Percentiles rank a stretch among this genome's conserved stretches.
Evolutionary conservation across 1,140 invertebrate species (phyloP).

Genomic region (Heliconius hewitsoni): DNA sequence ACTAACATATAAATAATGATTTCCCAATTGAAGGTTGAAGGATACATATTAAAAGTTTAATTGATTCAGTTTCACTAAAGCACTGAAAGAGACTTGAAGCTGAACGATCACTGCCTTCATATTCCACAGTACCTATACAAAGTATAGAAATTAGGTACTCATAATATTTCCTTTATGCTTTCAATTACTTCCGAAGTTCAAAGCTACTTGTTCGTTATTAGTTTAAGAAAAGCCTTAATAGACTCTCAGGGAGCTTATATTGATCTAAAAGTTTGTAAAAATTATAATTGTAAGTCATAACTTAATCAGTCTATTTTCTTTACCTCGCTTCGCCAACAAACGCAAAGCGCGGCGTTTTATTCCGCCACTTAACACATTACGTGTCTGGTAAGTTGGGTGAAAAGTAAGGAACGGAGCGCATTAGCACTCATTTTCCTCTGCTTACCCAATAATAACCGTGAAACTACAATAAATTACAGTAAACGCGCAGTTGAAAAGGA

Average conservation of each 20-base stretch:
- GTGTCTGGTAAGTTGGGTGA: too few species aligned
- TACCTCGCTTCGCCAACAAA: neutral
- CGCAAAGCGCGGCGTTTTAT: neutral
- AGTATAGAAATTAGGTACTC: slow-evolving; percentile 10
- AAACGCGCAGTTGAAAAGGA: neutral
- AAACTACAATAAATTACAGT: too few species aligned
- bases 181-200: slow-evolving; percentile 6
- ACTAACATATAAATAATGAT: too few species aligned
- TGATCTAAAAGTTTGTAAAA: neutral
- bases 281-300: neutral
- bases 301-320: too few species aligned
- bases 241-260: slow-evolving; percentile 9
- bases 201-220: slow-evolving; percentile 15
- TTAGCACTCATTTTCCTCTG: too few species aligned
- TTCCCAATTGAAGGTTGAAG: too few species aligned
- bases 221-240: slow-evolving; percentile 12
- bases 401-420: too few species aligned
- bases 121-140: neutral
- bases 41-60: neutral
- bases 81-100: neutral
- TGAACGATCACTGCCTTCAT: neutral
- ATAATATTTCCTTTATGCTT: slow-evolving; percentile 8
- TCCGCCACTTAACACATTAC: neutral
- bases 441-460: too few species aligned
- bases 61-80: neutral